Percentiles rank a stretch among this genome's conserved stretches.
Conservation (phyloP, 2,113 vertebrate genomes). For the Phalacrocorax brasilianus region DNA sequence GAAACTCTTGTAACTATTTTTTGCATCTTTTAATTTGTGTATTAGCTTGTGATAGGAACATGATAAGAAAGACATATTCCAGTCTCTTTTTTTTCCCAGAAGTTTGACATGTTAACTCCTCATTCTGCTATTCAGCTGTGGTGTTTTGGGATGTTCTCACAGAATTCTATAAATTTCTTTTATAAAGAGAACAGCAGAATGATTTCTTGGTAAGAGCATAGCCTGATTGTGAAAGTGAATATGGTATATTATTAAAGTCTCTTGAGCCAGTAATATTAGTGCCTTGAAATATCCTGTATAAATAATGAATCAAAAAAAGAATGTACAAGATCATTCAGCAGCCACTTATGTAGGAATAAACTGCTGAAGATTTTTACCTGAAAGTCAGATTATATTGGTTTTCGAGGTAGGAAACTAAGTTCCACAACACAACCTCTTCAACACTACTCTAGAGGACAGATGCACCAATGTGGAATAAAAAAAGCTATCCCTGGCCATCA, state of each 20-base stretch:
- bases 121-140: background rate
- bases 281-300: background rate
- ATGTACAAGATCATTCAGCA: background rate
- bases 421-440: background rate
- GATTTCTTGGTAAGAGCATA: background rate
- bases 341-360: background rate
- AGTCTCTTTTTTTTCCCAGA: background rate
- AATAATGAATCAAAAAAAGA: slow-evolving; percentile 16
- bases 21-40: background rate
- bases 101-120: background rate
- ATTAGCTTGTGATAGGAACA: background rate
- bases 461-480: background rate
- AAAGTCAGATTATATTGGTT: background rate
- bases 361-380: background rate
- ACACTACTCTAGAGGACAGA: background rate
- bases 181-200: background rate
- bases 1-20: background rate
- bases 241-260: background rate
- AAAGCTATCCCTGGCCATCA: background rate
- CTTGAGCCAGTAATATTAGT: background rate
- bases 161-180: background rate
- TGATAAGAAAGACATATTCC: background rate
- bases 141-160: background rate
- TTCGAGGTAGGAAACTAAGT: background rate
- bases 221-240: background rate